These are phyloP conservation scores for Macrotus californicus DNA, from an alignment of 2,113 vertebrate genomes.

Conservation along the genomic window DNA sequence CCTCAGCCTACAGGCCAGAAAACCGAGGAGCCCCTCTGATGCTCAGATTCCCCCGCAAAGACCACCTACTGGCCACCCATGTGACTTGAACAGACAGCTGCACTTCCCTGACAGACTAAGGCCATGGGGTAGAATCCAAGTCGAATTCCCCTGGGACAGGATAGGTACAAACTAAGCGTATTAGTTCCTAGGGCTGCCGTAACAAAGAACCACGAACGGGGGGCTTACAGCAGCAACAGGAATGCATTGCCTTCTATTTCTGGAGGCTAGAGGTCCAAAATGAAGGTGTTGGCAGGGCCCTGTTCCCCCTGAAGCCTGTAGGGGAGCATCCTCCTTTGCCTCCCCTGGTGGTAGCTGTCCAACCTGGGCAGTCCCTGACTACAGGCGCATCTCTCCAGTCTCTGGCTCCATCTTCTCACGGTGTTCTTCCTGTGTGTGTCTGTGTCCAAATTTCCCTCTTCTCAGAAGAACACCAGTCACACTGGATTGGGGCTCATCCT, in stretches of 20 bases:
- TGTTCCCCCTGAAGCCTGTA: neutral
- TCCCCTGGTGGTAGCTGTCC: neutral
- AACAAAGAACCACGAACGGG: neutral
- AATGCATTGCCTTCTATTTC: fast-evolving
- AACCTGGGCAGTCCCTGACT: neutral
- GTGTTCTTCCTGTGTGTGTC: neutral
- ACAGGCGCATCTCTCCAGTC: neutral
- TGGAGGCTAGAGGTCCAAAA: neutral
- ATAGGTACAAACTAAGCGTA: fast-evolving
- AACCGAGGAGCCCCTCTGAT: fast-evolving
- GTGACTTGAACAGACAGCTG: neutral
- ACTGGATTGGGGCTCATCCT: too few relatives aligned
- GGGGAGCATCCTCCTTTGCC: neutral
- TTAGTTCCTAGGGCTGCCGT: neutral
- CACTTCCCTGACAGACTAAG: neutral
- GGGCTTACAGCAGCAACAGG: neutral
- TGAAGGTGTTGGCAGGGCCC: neutral
- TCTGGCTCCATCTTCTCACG: fast-evolving
- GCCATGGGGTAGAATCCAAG: neutral
- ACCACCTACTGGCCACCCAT: fast-evolving
- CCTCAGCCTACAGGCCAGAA: neutral
- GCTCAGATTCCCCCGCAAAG: neutral
- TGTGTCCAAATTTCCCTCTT: neutral
- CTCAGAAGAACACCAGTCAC: neutral
- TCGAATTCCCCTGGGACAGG: neutral